Conservation (phyloP, 2,797 vertebrate genomes). For the Zonotrichia albicollis region DNA sequence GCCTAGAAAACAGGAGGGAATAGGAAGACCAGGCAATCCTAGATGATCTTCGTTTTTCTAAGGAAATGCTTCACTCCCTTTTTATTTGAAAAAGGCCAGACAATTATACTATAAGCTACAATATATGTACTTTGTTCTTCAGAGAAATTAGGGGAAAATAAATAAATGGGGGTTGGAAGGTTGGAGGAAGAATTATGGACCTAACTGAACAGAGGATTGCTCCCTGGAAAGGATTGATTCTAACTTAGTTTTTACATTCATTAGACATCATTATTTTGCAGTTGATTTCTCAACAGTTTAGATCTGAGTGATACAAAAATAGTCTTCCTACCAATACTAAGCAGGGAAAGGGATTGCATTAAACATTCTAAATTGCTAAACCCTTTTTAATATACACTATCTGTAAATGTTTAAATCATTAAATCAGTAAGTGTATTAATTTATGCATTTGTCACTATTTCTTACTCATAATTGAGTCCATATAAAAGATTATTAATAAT, state of each 20-base stretch:
- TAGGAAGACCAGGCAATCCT: neutral
- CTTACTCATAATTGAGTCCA: neutral
- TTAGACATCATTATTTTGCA: neutral
- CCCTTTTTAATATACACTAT: neutral
- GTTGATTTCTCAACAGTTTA: neutral
- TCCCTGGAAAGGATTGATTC: neutral
- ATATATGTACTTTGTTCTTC: neutral
- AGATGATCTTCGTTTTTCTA: neutral
- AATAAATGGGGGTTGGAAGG: fast-evolving
- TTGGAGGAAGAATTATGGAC: neutral
- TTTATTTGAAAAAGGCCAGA: neutral
- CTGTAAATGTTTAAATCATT: neutral
- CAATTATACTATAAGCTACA: neutral
- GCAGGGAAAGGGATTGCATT: neutral
- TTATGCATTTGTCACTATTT: neutral
- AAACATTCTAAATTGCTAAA: neutral
- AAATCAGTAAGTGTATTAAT: neutral
- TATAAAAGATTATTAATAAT: conserved; percentile 9
- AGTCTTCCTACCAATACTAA: neutral
- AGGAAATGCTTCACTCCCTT: neutral
- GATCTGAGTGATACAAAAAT: neutral
- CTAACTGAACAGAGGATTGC: neutral
- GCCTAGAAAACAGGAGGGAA: neutral
- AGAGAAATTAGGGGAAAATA: neutral
- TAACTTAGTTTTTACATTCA: neutral